A percentile compares a stretch with the other conserved stretches of the same genome.
Conservation (phyloP, 23 tunicate genomes). For the Halocynthia aurantium region DNA sequence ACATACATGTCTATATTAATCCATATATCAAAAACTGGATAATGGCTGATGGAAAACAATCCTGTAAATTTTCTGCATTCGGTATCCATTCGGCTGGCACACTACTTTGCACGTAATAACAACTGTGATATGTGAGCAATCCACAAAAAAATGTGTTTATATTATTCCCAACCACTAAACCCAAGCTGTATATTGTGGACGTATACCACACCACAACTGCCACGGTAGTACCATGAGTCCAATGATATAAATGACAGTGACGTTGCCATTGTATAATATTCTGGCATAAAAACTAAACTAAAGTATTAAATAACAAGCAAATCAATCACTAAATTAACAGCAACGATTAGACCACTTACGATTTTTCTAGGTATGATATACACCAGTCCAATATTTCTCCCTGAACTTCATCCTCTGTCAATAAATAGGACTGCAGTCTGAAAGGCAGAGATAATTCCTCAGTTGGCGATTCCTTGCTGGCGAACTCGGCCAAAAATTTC, state of each 20-base stretch:
- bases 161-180: too few species aligned
- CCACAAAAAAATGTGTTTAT: too few species aligned
- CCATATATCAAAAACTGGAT: too few species aligned
- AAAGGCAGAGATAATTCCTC: conserved; percentile 49
- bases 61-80: too few species aligned
- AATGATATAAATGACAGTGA: background rate
- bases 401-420: conserved; percentile 43
- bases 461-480: conserved; percentile 5
- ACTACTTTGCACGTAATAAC: too few species aligned
- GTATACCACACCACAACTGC: too few species aligned
- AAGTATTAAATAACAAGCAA: background rate
- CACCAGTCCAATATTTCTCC: conserved; percentile 40
- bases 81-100: too few species aligned
- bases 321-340: background rate
- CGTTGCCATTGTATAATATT: background rate
- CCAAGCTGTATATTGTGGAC: too few species aligned
- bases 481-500: conserved; percentile 16
- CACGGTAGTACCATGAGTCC: too few species aligned
- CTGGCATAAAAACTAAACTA: background rate
- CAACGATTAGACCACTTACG: conserved; percentile 15
- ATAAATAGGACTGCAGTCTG: conserved; percentile 28
- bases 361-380: conserved; percentile 25
- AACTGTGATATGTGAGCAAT: too few species aligned
- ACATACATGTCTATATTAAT: too few species aligned
- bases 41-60: too few species aligned